Evolutionary conservation across 2,797 vertebrate species (phyloP).

Genomic region (Petrocephalus schoutedeni): DNA sequence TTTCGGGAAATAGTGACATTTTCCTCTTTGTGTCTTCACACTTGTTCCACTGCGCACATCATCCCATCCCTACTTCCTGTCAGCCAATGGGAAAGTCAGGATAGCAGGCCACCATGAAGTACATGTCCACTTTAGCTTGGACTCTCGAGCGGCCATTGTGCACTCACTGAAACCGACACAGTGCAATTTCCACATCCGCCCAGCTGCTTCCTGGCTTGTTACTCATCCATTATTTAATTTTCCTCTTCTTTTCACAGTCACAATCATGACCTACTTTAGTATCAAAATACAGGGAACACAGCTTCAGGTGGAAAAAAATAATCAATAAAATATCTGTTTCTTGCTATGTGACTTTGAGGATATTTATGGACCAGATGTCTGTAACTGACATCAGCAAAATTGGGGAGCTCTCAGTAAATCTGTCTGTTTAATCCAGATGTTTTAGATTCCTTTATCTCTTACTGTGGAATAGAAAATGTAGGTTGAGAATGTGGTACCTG

Average conservation of each 20-base stretch:
- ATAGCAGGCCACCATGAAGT: not conserved
- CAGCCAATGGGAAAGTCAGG: not conserved
- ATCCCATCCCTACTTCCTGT: not conserved
- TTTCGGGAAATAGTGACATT: not conserved
- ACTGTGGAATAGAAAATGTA: not conserved
- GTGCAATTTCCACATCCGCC: conserved; percentile 7
- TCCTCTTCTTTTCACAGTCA: conserved; percentile 16
- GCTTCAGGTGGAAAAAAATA: not conserved
- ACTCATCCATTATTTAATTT: not conserved
- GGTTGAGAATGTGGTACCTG: not conserved
- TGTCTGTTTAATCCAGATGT: not conserved
- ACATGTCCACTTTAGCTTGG: not conserved
- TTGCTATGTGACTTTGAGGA: not conserved
- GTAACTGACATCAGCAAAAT: not conserved
- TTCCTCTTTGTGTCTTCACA: not conserved
- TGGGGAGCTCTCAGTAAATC: not conserved
- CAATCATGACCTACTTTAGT: not conserved
- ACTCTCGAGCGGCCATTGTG: not conserved
- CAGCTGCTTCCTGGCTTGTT: conserved; percentile 47
- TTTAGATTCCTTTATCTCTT: not conserved
- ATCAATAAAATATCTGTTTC: not conserved
- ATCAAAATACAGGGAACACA: not conserved
- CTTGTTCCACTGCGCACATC: not conserved
- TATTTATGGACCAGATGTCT: not conserved
- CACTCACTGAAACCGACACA: not conserved